Conservation (phyloP, 2,797 vertebrate species). For the Sternotherus odoratus region DNA sequence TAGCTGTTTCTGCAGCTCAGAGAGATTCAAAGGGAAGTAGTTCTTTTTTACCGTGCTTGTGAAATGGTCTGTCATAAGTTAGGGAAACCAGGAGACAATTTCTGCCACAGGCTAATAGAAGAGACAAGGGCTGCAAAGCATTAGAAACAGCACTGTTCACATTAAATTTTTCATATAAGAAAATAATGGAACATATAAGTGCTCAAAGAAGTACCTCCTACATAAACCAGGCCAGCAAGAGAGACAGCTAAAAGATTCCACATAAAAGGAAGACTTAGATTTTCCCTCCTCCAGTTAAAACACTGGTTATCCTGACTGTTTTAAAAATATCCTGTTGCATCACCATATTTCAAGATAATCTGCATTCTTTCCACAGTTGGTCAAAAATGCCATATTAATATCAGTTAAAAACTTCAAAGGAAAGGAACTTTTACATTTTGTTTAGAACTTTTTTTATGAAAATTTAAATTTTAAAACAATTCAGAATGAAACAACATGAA, state of each 20-base stretch:
- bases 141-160: background rate
- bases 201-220: background rate
- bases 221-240: fast-evolving
- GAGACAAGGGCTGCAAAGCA: background rate
- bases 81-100: background rate
- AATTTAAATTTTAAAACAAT: background rate
- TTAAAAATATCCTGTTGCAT: background rate
- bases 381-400: background rate
- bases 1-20: background rate
- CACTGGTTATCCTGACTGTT: background rate
- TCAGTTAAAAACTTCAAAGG: background rate
- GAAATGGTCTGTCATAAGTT: background rate
- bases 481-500: background rate
- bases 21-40: fast-evolving
- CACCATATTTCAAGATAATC: background rate
- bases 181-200: background rate
- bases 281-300: fast-evolving
- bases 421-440: background rate
- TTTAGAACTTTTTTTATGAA: background rate
- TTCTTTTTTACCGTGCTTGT: background rate
- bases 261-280: background rate
- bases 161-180: background rate
- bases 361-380: background rate
- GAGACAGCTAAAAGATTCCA: fast-evolving
- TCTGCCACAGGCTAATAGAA: background rate